Evolutionary conservation across 2,888 invertebrate genomes (phyloP).

Genomic region (Dermolepida albohirtum): DNA sequence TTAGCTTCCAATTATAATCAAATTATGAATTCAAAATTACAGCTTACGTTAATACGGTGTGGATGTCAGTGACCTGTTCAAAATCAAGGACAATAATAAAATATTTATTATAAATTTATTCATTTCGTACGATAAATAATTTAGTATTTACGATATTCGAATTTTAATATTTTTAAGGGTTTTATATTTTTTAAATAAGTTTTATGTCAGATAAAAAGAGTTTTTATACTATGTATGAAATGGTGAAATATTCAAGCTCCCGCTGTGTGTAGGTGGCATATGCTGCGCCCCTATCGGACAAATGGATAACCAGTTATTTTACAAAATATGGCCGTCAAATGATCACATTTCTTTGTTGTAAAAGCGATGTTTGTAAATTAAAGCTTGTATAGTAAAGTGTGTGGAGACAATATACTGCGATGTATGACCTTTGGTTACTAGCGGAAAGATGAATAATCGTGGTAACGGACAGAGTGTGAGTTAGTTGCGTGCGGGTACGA

Average conservation of each 20-base stretch:
- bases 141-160: neutral
- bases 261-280: slow-evolving; percentile 36
- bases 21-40: slow-evolving; percentile 40
- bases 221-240: slow-evolving; percentile 21
- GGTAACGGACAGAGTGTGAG: slow-evolving; percentile 26
- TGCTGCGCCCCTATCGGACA: slow-evolving; percentile 21
- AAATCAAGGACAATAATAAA: slow-evolving; percentile 43
- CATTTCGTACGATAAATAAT: neutral
- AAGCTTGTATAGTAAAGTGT: slow-evolving; percentile 45
- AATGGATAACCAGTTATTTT: slow-evolving; percentile 21
- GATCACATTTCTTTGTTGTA: slow-evolving; percentile 65
- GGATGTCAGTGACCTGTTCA: slow-evolving; percentile 49
- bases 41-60: slow-evolving; percentile 25
- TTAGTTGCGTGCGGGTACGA: slow-evolving; percentile 34
- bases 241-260: slow-evolving; percentile 28
- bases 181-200: neutral
- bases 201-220: neutral
- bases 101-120: slow-evolving; percentile 11
- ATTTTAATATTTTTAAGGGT: neutral
- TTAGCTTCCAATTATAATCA: slow-evolving; percentile 8
- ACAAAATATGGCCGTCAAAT: slow-evolving; percentile 65
- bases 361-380: slow-evolving; percentile 59
- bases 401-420: slow-evolving; percentile 42
- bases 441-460: slow-evolving; percentile 41
- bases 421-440: slow-evolving; percentile 38